Evolutionary conservation across 2,113 vertebrate genomes (phyloP), one percentile per base, ranked within the genome.

Genomic region (Melanotaenia duboulayi): DNA sequence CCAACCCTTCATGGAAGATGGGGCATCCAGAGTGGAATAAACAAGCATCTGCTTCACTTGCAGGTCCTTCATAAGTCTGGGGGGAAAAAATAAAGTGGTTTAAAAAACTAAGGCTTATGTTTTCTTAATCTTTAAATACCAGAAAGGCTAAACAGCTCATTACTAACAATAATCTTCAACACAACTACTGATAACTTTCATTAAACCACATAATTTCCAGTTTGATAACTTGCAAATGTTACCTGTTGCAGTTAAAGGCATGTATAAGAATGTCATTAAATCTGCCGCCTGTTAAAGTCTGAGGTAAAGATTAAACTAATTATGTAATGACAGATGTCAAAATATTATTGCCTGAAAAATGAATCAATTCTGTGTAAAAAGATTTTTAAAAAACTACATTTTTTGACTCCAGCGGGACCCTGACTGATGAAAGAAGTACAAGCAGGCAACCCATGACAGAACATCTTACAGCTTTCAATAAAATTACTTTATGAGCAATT

Each of bases 1-100:
- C 92, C 90, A 82, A 98, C 97, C 97, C 97, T 94, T 99, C 97
- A 22, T 99, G 97, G 86, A 99, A 99, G 92, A 99, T 96, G 65
- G 97, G 97, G 65, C 96, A 93, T 83, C 97, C 97, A 76, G 94
- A 87, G 87, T 99, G 97, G 93, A 95, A 97, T 24, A 89, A 78
- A 87, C 97, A 99, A 55, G 90, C 85, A 65, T 96, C 96, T 23
- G 95, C 95, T 66, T 94, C 80, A 79, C 93, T 96, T 23, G 93
- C 87, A 66, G 89, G 90, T 80, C 96, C 97, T 75, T 93, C 92
- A 14, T 95, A 98, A 0, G 92, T 95, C 97, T 98, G 73, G 64
- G 71, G 70, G 50, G 11, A 25, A 74, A 1, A 69, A 84, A 19
- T 61, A 40, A 42, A 25, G 10, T 14, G 24, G 14, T n/a, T 62